Evolutionary conservation across 2,113 vertebrate species (phyloP), one percentile per base, ranked within the genome.

Genomic region (Hypanus sabinus): DNA sequence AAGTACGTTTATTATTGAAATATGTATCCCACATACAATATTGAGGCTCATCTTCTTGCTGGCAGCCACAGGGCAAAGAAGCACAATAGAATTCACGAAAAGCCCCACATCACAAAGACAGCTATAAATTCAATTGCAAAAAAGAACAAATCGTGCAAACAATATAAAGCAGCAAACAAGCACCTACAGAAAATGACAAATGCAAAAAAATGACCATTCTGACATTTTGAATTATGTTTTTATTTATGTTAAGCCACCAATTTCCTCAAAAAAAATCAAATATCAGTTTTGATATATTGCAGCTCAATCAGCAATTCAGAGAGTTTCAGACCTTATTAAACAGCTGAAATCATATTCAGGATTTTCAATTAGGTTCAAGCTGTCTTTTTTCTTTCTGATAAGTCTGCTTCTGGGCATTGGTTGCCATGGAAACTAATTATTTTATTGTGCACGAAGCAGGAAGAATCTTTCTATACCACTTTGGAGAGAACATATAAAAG

Each of bases 191-290:
- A 46, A 3, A 46, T 46, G 46, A 46, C 46, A 46, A 3, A 3
- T 57, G 1, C 57, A 18, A 20, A 33, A 38, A 81, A 38, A 20
- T 81, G 46, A 83, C 57, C 38, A 57, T 83, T 27, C 6, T 10
- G 8, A 83, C 80, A 83, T 83, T 83, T 83, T 55, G 80, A 83
- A 83, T 83, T 55, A 27, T 46, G 27, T 83, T 81, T 83, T 83
- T 22, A 24, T 83, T 55, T 27, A 83, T 20, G 8, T 83, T 20
- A 20, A 24, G 46, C 6, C 38, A 57, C 76, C n/a, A 79, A 36
- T 46, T 11, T 30, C 76, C 30, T 22, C 7, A 22, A 0, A 27
- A 46, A 55, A 83, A 24, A 83, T 55, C 80, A 83, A 46, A 20
- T 24, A 4, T 83, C 46, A 27, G 22, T 20, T 24, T 16, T 83